These are phyloP conservation scores for Cotesia vestalis DNA, from an alignment of 1,140 invertebrate species.

Conservation along the genomic window DNA sequence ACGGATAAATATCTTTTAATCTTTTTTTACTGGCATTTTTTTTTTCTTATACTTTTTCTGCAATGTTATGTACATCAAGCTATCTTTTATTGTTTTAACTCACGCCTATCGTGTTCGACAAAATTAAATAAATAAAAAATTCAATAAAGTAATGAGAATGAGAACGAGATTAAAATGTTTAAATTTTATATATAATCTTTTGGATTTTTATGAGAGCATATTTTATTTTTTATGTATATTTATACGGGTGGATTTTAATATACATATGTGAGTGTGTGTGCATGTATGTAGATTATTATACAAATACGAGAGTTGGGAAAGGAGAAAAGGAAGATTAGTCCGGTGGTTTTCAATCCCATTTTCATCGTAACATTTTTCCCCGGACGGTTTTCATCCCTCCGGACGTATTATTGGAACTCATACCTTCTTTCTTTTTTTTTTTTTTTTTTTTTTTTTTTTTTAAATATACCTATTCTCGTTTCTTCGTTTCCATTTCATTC, in stretches of 20 bases:
- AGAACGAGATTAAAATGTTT: no score
- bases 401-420: conserved; percentile 13
- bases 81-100: conserved; percentile 12
- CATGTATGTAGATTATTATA: conserved; percentile 15
- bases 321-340: conserved; percentile 51
- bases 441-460: not conserved
- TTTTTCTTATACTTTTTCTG: conserved; percentile 24
- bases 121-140: no score
- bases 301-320: conserved; percentile 12
- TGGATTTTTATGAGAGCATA: not conserved
- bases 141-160: no score
- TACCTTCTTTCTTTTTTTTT: not conserved
- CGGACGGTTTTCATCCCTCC: conserved; percentile 35
- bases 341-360: conserved; percentile 63
- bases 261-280: conserved; percentile 17
- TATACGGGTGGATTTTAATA: conserved; percentile 25
- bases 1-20: conserved; percentile 31
- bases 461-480: not conserved
- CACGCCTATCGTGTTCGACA: no score
- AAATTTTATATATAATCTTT: not conserved
- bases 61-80: conserved; percentile 18
- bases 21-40: conserved; percentile 38
- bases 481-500: conserved; percentile 6
- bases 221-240: conserved; percentile 13
- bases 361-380: conserved; percentile 51